These are phyloP conservation scores for Tillus elongatus DNA, from an alignment of 2,888 invertebrate genomes.

Conservation along the genomic window DNA sequence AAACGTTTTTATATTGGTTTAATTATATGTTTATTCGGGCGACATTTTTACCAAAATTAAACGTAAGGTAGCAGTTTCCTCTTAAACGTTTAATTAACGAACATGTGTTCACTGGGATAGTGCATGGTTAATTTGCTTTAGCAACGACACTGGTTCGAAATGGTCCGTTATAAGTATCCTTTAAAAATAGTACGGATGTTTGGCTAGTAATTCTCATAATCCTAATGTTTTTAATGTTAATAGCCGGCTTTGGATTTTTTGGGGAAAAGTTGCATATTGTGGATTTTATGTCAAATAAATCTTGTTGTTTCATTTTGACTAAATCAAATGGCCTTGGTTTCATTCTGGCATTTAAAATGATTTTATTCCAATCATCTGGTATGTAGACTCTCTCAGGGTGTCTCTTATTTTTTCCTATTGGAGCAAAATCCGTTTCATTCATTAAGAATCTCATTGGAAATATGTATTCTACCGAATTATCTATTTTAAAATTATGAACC, in stretches of 20 bases:
- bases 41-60: too few species aligned
- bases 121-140: conserved; percentile 5
- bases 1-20: too few species aligned
- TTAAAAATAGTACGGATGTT: conserved; percentile 6
- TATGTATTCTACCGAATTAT: conserved; percentile 14
- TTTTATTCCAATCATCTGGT: conserved; percentile 13
- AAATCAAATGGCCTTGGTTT: conserved; percentile 15
- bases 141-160: conserved; percentile 7
- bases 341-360: conserved; percentile 14
- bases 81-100: too few species aligned
- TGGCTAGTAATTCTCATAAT: conserved; percentile 15
- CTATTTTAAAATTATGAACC: conserved; percentile 14
- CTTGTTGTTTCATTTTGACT: conserved; percentile 14
- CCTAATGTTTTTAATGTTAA: conserved; percentile 25
- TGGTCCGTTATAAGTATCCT: conserved; percentile 7
- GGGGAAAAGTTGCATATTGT: conserved; percentile 14
- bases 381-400: conserved; percentile 13
- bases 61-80: too few species aligned
- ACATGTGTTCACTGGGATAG: too few species aligned
- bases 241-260: conserved; percentile 14
- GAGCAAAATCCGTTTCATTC: conserved; percentile 14
- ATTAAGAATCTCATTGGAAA: conserved; percentile 14
- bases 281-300: conserved; percentile 16
- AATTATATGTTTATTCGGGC: too few species aligned
- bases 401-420: conserved; percentile 12